phyloP scores from a whole-genome alignment of 2,113 vertebrate genomes.

The Platichthys stellatus region DNA sequence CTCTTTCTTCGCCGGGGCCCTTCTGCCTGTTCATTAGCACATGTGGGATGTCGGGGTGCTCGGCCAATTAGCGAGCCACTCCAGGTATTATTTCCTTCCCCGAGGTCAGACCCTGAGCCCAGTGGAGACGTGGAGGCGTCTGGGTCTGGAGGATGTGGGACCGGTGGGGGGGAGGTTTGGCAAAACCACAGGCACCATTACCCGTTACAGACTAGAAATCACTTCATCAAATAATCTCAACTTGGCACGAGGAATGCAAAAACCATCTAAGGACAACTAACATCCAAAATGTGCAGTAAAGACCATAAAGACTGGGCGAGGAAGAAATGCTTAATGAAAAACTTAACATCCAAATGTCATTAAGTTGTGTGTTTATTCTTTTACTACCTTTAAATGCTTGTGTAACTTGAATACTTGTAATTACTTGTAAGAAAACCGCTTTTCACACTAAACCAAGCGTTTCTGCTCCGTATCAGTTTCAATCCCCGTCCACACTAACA shows the following conservation, averaged over 20 bases:
- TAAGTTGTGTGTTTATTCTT: too few relatives aligned
- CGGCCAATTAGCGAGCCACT: constrained; percentile 56
- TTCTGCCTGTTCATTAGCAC: constrained; percentile 67
- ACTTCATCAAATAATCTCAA: constrained; percentile 32
- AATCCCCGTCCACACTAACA: too few relatives aligned
- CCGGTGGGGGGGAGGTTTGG: background rate
- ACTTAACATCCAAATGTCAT: background rate
- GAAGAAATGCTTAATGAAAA: too few relatives aligned
- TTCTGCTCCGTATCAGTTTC: too few relatives aligned
- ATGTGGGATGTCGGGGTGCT: constrained; percentile 55
- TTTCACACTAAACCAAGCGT: too few relatives aligned
- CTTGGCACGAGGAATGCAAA: constrained; percentile 29
- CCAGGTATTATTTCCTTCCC: constrained; percentile 69
- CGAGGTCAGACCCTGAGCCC: constrained; percentile 51
- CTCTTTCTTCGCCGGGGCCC: constrained; percentile 33
- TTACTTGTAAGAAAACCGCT: too few relatives aligned
- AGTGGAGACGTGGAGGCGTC: constrained; percentile 70
- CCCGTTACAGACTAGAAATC: constrained; percentile 27
- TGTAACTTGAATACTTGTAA: background rate
- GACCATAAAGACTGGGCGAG: too few relatives aligned
- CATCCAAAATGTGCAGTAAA: constrained; percentile 6
- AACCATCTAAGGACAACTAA: constrained; percentile 31
- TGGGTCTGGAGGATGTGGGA: constrained; percentile 34
- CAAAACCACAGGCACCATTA: constrained; percentile 7
- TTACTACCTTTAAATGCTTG: background rate